Percentiles rank a stretch among this genome's conserved stretches.
Conservation (phyloP, 2,888 invertebrate genomes). For the Amphipyra tragopoginis region DNA sequence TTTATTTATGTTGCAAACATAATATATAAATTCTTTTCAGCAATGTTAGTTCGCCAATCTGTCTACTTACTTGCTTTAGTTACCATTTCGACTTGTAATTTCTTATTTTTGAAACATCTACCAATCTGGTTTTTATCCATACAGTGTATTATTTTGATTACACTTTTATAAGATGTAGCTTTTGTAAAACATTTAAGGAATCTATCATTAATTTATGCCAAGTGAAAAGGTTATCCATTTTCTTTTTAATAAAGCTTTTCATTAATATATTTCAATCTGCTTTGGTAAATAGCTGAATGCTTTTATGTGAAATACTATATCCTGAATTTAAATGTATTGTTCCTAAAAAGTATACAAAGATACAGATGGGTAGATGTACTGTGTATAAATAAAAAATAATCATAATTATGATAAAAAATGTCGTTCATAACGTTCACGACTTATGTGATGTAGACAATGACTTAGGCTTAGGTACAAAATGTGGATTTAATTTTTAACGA, state of each 20-base stretch:
- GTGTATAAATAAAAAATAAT: constrained; percentile 50
- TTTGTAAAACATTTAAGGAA: constrained; percentile 13
- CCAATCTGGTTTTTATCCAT: constrained; percentile 38
- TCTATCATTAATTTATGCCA: constrained; percentile 10
- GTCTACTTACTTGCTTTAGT: constrained; percentile 52
- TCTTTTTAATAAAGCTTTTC: neutral
- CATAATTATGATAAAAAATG: constrained; percentile 44
- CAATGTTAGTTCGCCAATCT: constrained; percentile 27
- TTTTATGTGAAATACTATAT: constrained; percentile 27
- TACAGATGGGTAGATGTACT: constrained; percentile 58
- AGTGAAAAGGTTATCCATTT: constrained; percentile 6
- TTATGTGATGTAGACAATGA: constrained; percentile 86
- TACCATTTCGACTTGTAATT: constrained; percentile 56
- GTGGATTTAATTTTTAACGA: constrained; percentile 81
- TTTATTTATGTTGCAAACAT: constrained; percentile 34
- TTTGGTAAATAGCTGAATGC: constrained; percentile 24
- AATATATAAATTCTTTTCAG: constrained; percentile 20
- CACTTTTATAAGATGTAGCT: constrained; percentile 8
- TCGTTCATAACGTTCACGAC: constrained; percentile 65
- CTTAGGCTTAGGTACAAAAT: constrained; percentile 86
- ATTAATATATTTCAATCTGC: constrained; percentile 7
- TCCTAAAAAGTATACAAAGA: constrained; percentile 37
- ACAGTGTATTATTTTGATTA: neutral
- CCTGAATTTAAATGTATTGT: constrained; percentile 32
- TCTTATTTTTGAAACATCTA: constrained; percentile 45